These are phyloP conservation scores for Tribolium freemani DNA, from an alignment of 2,888 invertebrate genomes.

Conservation along the genomic window DNA sequence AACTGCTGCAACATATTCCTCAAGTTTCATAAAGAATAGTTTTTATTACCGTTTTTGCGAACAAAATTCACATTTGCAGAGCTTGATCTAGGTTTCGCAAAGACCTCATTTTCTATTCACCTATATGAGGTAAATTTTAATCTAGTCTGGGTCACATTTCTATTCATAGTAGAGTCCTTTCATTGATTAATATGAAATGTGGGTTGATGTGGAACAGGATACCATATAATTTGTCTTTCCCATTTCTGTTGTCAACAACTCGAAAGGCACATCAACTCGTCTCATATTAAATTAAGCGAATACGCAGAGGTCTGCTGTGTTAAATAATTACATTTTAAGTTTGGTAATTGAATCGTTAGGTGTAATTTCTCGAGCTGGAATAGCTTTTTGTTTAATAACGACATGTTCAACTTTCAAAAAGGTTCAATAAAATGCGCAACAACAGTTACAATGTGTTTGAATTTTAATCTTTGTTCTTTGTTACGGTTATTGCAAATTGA, in stretches of 20 bases:
- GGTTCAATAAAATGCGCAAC: neutral
- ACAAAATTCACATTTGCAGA: neutral
- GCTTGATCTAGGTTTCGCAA: neutral
- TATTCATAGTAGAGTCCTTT: neutral
- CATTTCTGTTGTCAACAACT: slow-evolving; percentile 12
- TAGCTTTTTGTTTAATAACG: neutral
- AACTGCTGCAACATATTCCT: neutral
- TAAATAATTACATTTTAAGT: slow-evolving; percentile 20
- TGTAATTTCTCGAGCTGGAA: neutral
- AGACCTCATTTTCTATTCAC: neutral
- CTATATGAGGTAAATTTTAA: neutral
- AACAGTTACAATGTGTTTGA: neutral
- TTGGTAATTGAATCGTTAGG: slow-evolving; percentile 11
- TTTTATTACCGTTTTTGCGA: neutral
- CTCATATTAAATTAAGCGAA: slow-evolving; percentile 12
- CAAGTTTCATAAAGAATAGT: neutral
- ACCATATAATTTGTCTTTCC: slow-evolving; percentile 21
- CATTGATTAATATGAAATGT: slow-evolving; percentile 5
- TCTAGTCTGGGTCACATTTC: neutral
- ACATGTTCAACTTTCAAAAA: neutral
- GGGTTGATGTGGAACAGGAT: slow-evolving; percentile 7
- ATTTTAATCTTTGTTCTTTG: neutral
- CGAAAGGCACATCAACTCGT: slow-evolving; percentile 16
- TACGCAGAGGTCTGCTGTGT: neutral
- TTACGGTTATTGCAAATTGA: neutral